A percentile compares a stretch with the other conserved stretches of the same genome.
phyloP scores from a whole-genome alignment of 2,888 invertebrate species.

The Scaptomyza cyrtandrae region DNA sequence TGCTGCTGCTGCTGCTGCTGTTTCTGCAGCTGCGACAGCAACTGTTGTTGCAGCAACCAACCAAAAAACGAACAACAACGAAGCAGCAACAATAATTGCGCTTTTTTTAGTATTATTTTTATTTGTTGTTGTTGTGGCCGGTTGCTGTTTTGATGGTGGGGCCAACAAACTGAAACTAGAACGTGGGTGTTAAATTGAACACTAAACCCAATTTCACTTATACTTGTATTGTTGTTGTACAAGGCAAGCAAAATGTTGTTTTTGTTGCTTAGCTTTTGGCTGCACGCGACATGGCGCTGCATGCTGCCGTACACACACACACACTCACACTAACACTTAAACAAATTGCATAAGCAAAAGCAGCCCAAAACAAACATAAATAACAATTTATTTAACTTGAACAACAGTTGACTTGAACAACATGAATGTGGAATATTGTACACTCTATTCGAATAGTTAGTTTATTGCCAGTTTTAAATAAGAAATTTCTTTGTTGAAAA shows the following conservation, averaged over 20 bases:
- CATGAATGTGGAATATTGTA: constrained; percentile 6
- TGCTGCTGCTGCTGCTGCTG: constrained; percentile 26
- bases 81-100: constrained; percentile 43
- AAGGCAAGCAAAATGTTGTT: constrained; percentile 35
- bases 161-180: constrained; percentile 80
- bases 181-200: constrained; percentile 79
- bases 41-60: constrained; percentile 39
- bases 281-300: constrained; percentile 65
- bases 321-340: constrained; percentile 16
- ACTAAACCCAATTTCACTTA: constrained; percentile 78
- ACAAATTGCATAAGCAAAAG: constrained; percentile 67
- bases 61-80: constrained; percentile 28
- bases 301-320: constrained; percentile 31
- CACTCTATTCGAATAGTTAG: constrained; percentile 15
- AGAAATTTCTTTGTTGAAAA: not conserved
- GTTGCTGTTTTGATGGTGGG: constrained; percentile 42
- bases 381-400: constrained; percentile 16
- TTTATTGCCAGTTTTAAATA: not conserved
- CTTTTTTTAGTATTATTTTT: constrained; percentile 17
- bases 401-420: not conserved
- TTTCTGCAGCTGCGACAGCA: constrained; percentile 40
- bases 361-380: constrained; percentile 24
- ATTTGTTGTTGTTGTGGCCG: constrained; percentile 22
- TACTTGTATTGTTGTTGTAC: constrained; percentile 30
- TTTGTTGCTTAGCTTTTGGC: constrained; percentile 33